Conservation (phyloP, 2,888 invertebrate species). For the Lasioglossum calceatum region DNA sequence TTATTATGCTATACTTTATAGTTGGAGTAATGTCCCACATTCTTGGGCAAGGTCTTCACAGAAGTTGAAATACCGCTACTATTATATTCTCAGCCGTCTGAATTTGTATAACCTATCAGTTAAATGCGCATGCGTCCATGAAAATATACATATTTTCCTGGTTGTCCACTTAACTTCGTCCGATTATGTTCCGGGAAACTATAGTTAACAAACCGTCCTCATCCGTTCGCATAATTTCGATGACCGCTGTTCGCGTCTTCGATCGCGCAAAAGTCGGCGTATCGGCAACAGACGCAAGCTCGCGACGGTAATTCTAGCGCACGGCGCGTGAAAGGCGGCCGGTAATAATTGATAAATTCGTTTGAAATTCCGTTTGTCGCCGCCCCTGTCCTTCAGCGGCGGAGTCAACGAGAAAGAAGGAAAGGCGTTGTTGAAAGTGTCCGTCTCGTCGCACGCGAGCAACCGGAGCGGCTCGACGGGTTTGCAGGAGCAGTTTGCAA, state of each 20-base stretch:
- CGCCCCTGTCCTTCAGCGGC: not conserved
- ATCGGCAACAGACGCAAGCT: not conserved
- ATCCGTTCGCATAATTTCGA: not conserved
- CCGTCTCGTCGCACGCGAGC: constrained; percentile 19
- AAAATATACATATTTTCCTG: not conserved
- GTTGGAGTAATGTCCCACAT: not conserved
- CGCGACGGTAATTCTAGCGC: not conserved
- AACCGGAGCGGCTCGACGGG: not conserved
- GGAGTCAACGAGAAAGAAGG: not conserved
- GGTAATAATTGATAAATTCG: constrained; percentile 6
- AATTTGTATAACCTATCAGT: not conserved
- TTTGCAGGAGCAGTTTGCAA: not conserved
- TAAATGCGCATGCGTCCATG: not conserved
- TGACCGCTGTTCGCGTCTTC: not conserved
- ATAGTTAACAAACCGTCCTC: not conserved
- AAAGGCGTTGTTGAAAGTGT: constrained; percentile 10
- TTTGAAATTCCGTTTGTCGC: constrained; percentile 13
- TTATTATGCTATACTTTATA: not conserved
- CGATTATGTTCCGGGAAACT: not conserved
- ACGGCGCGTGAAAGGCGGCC: not conserved
- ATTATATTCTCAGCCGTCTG: not conserved
- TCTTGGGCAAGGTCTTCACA: not conserved
- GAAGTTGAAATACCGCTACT: not conserved
- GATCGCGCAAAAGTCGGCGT: not conserved
- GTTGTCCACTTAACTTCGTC: not conserved